A percentile compares a stretch with the other conserved stretches of the same genome.
Conservation (phyloP, 2,797 vertebrate species). For the Mormyrops attenuatus region DNA sequence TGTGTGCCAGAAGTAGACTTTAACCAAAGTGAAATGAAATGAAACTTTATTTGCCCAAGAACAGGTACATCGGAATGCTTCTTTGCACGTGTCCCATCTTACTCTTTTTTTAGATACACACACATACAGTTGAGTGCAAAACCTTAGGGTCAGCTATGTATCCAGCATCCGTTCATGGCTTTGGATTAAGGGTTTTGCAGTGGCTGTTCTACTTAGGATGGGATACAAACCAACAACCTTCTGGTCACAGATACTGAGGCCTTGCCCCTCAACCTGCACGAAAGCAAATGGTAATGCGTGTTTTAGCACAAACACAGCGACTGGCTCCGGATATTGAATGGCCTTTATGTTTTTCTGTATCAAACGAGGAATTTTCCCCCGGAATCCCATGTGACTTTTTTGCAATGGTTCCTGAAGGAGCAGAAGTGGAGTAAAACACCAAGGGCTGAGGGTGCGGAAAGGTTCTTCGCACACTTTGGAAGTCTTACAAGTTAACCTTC, state of each 20-base stretch:
- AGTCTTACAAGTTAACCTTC: slow-evolving; percentile 29
- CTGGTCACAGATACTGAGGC: background rate
- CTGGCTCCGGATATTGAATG: background rate
- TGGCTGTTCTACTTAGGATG: background rate
- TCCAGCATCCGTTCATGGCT: background rate
- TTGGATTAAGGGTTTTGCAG: background rate
- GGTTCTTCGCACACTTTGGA: slow-evolving; percentile 18
- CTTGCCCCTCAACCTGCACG: background rate
- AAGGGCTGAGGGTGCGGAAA: background rate
- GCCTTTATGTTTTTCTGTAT: background rate
- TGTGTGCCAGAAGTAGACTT: background rate
- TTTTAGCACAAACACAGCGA: background rate
- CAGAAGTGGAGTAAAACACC: background rate
- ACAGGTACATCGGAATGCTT: background rate
- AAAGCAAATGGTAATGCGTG: background rate
- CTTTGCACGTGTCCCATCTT: background rate
- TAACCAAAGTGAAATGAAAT: background rate
- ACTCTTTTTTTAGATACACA: background rate
- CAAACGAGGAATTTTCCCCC: background rate
- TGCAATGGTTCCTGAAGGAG: background rate
- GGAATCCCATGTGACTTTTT: background rate
- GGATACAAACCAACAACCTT: background rate
- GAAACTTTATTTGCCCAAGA: background rate
- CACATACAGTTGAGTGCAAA: background rate
- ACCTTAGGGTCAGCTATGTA: background rate